Evolutionary conservation across 2,797 vertebrate species (phyloP).

Genomic region (Tympanoctomys barrerae): DNA sequence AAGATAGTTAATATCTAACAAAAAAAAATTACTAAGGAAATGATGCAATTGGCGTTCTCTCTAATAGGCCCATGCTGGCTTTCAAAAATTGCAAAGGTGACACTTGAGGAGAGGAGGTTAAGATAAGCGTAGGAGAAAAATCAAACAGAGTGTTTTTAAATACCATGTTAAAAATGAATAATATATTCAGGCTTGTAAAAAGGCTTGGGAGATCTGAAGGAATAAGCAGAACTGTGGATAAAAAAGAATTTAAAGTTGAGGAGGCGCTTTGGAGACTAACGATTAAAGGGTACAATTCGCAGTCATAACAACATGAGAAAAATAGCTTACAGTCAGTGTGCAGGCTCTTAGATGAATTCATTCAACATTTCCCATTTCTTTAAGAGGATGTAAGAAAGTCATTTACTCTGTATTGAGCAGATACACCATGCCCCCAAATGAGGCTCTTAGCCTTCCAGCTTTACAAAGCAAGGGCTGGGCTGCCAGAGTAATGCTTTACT

Average conservation of each 20-base stretch:
- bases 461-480: background rate
- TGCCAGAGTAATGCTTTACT: background rate
- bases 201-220: constrained; percentile 58
- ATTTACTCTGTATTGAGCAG: constrained; percentile 15
- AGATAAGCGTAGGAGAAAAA: constrained; percentile 64
- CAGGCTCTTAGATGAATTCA: background rate
- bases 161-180: constrained; percentile 43
- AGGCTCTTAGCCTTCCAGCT: background rate
- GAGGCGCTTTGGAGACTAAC: constrained; percentile 38
- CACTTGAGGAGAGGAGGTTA: constrained; percentile 44
- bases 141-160: constrained; percentile 65
- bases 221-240: constrained; percentile 46
- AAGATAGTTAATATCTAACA: background rate
- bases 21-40: constrained; percentile 45
- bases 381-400: constrained; percentile 47
- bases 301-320: constrained; percentile 50
- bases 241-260: constrained; percentile 67
- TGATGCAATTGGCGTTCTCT: background rate
- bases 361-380: constrained; percentile 62
- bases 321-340: constrained; percentile 43
- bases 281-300: constrained; percentile 69
- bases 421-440: background rate
- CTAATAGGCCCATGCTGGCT: background rate
- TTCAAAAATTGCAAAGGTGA: constrained; percentile 24
- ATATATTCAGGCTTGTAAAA: constrained; percentile 58